Evolutionary conservation across 2,797 vertebrate genomes (phyloP).

Genomic region (Lophius americanus): DNA sequence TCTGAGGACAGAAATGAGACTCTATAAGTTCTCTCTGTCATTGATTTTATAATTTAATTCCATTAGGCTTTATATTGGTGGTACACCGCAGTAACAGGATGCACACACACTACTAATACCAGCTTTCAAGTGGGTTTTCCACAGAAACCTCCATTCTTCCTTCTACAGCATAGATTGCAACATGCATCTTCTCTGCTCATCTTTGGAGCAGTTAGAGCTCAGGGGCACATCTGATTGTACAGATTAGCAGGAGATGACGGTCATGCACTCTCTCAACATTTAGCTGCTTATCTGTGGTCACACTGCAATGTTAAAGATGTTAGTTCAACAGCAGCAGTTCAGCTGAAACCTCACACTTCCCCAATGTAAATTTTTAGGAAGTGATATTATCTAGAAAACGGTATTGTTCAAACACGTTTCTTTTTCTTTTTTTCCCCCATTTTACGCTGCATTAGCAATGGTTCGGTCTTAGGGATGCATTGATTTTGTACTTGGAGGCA

Average conservation of each 20-base stretch:
- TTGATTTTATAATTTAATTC: constrained; percentile 11
- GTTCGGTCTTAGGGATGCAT: constrained; percentile 15
- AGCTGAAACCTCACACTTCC: constrained; percentile 15
- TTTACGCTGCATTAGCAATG: not conserved
- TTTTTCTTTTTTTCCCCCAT: constrained; percentile 4
- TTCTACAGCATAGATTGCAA: constrained; percentile 18
- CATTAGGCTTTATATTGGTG: not conserved
- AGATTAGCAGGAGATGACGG: constrained; percentile 16
- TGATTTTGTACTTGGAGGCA: too few species aligned
- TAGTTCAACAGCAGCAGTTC: not conserved
- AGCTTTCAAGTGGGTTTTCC: not conserved
- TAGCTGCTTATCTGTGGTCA: constrained; percentile 5
- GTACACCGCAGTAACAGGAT: not conserved
- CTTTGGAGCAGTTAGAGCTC: constrained; percentile 1
- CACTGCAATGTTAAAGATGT: not conserved
- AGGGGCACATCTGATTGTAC: constrained; percentile 14
- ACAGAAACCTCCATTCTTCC: not conserved
- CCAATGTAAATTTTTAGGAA: constrained; percentile 34
- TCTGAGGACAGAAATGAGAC: too few species aligned
- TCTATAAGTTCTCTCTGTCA: not conserved
- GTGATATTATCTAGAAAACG: constrained; percentile 35
- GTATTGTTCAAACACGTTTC: constrained; percentile 13
- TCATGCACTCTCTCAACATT: constrained; percentile 20
- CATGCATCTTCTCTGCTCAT: constrained; percentile 15
- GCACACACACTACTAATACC: not conserved